phyloP scores from a whole-genome alignment of 2,888 invertebrate species.

The Penaeus monodon region DNA sequence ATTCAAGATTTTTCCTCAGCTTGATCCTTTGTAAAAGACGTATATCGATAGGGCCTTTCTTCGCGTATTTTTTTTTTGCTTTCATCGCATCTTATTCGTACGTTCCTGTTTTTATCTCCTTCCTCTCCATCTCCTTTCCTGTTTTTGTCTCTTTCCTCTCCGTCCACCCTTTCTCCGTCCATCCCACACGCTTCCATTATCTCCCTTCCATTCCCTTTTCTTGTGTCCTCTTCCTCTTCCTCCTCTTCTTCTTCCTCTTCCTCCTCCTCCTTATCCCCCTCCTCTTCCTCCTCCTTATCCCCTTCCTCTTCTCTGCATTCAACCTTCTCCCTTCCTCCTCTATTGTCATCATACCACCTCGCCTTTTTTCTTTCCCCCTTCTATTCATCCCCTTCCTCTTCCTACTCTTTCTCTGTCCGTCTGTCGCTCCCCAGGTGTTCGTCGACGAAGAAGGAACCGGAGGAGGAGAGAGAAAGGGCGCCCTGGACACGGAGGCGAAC shows the following conservation, averaged over 20 bases:
- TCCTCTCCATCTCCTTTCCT: neutral
- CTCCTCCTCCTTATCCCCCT: neutral
- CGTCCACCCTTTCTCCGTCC: neutral
- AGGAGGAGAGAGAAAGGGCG: too few species aligned
- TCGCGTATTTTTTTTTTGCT: too few species aligned
- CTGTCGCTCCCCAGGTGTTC: slow-evolving; percentile 1
- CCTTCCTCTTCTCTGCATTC: neutral
- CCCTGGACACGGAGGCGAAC: too few species aligned
- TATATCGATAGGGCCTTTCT: too few species aligned
- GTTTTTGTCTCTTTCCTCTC: too few species aligned
- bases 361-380: neutral
- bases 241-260: neutral
- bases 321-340: neutral
- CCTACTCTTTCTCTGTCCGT: neutral
- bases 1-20: too few species aligned
- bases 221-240: neutral
- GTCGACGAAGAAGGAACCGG: too few species aligned
- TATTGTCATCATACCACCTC: neutral
- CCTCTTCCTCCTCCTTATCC: neutral
- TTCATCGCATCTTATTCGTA: neutral
- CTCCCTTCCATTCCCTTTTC: neutral
- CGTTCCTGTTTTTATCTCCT: too few species aligned
- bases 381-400: neutral
- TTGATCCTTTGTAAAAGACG: too few species aligned
- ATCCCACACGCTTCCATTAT: neutral